These are phyloP conservation scores for Ostrea denselamellosa DNA, from an alignment of 1,140 invertebrate species.

Conservation along the genomic window DNA sequence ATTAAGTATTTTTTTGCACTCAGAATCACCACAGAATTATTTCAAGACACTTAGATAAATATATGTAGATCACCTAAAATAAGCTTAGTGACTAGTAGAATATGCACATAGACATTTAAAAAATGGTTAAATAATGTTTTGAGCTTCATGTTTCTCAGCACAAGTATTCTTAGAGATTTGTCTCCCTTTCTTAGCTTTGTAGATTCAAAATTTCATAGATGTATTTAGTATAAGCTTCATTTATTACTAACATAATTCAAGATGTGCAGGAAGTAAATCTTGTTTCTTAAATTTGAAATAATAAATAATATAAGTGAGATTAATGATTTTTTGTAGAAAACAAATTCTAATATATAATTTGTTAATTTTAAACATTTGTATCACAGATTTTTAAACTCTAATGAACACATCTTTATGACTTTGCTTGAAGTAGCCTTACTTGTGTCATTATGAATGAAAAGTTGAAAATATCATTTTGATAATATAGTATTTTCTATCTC, in stretches of 20 bases:
- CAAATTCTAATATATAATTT: neutral
- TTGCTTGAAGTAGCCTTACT: conserved; percentile 30
- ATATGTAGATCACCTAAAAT: no score
- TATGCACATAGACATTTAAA: no score
- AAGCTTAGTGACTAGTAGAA: no score
- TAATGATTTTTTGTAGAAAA: neutral
- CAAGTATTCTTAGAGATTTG: no score
- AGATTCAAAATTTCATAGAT: neutral
- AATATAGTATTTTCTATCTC: neutral
- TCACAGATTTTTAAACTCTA: neutral
- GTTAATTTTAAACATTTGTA: neutral
- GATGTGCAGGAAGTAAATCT: neutral
- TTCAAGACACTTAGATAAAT: no score
- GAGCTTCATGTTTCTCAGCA: neutral
- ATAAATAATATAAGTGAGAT: neutral
- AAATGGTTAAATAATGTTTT: neutral
- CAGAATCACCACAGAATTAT: neutral
- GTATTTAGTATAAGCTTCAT: neutral
- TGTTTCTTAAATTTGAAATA: neutral
- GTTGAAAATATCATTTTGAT: no score
- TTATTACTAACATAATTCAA: neutral
- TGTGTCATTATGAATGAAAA: neutral
- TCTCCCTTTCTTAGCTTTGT: neutral
- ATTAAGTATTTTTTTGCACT: neutral
- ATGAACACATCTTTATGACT: conserved; percentile 11